A percentile compares a stretch with the other conserved stretches of the same genome.
Evolutionary conservation across 2,888 invertebrate genomes (phyloP).

Genomic region (Eupithecia centaureata): DNA sequence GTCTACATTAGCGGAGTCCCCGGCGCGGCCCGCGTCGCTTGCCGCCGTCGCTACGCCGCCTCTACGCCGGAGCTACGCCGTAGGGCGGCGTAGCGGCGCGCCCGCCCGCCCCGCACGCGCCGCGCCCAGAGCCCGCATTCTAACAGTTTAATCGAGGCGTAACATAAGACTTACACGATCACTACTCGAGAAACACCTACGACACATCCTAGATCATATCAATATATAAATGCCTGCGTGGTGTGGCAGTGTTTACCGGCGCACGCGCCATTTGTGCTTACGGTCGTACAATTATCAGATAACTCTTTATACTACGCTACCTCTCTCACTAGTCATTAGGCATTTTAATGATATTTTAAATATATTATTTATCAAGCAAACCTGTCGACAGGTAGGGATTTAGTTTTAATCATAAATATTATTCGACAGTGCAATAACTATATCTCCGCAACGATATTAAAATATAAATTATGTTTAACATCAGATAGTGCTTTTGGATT

Average conservation of each 20-base stretch:
- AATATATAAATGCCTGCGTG: conserved; percentile 76
- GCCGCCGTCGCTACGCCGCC: conserved; percentile 49
- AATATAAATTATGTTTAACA: conserved; percentile 51
- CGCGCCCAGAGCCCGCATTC: conserved; percentile 54
- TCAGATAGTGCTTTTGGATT: conserved; percentile 52
- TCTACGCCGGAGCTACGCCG: conserved; percentile 48
- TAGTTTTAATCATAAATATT: conserved; percentile 50
- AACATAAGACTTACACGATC: conserved; percentile 81
- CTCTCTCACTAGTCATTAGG: conserved; percentile 80
- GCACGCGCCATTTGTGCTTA: conserved; percentile 59
- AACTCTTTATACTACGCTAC: conserved; percentile 77
- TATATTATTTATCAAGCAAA: conserved; percentile 70
- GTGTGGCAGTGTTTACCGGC: conserved; percentile 68
- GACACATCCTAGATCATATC: conserved; percentile 84
- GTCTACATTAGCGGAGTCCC: conserved; percentile 60
- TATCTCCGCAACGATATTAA: conserved; percentile 46
- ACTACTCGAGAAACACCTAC: conserved; percentile 83
- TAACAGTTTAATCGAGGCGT: conserved; percentile 69
- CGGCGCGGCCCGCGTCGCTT: conserved; percentile 43
- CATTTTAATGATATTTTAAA: conserved; percentile 74
- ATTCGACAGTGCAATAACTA: conserved; percentile 60
- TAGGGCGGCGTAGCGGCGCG: conserved; percentile 31
- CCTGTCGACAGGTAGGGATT: conserved; percentile 63
- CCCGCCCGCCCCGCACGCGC: conserved; percentile 32
- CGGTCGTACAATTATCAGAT: conserved; percentile 65